phyloP scores from a whole-genome alignment of 2,797 vertebrate genomes.

The Acropternis orthonyx region DNA sequence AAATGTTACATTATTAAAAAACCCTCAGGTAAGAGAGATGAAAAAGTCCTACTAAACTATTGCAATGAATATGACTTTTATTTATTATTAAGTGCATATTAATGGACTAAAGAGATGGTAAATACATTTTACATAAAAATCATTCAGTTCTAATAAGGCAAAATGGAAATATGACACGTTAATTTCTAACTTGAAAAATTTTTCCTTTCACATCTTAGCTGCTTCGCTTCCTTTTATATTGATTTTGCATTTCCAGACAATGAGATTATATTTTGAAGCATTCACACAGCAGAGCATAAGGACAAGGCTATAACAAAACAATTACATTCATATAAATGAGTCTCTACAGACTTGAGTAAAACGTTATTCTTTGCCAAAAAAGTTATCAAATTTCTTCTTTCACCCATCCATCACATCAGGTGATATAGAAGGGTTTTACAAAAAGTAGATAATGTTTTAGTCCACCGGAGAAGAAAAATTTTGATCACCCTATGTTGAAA shows the following conservation, averaged over 20 bases:
- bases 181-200: constrained; percentile 53
- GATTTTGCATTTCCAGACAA: constrained; percentile 52
- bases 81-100: constrained; percentile 34
- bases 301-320: constrained; percentile 47
- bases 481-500: background rate
- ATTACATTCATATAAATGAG: constrained; percentile 36
- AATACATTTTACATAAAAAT: constrained; percentile 37
- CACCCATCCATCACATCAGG: background rate
- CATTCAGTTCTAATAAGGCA: background rate
- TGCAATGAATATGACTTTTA: background rate
- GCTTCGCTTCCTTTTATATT: constrained; percentile 39
- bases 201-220: constrained; percentile 7
- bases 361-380: background rate
- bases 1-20: constrained; percentile 15
- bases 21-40: background rate
- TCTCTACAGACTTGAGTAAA: background rate
- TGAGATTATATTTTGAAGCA: constrained; percentile 44
- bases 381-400: background rate
- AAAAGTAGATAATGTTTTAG: background rate
- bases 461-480: background rate
- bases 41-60: background rate
- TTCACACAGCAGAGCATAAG: background rate
- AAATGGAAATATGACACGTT: constrained; percentile 16
- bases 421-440: background rate
- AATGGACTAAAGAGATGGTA: constrained; percentile 2